Evolutionary conservation across 2,888 invertebrate genomes (phyloP), one percentile per base, ranked within the genome.

Genomic region (Marasmarcha lunaedactyla): DNA sequence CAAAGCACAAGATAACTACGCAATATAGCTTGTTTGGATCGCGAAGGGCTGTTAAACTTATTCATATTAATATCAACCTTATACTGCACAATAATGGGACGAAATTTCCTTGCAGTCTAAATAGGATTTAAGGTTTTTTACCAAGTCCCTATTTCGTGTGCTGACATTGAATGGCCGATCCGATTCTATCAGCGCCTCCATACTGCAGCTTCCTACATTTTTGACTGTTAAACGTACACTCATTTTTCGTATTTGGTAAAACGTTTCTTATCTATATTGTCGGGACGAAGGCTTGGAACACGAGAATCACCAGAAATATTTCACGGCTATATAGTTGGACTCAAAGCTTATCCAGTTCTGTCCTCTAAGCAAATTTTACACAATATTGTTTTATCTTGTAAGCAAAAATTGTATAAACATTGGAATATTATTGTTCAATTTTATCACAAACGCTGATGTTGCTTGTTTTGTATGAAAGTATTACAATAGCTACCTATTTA

Each of bases 161-260:
- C 60, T 64, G 66, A 63, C 67, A 54, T 53, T 52, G 56, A 63
- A 58, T 58, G 55, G 61, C 51, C 63, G 57, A 65, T 66, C 57
- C 55, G 52, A 64, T 69, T 63, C 61, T 63, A 67, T 70, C 67
- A 63, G 63, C 60, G 57, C 52, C 62, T 56, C 56, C 48, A 50
- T 48, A 51, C 46, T 42, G 48, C 50, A 43, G 48, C 43, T 42
- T 47, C 47, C 42, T 43, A 46, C 43, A 45, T 41, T 37, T 48
- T 48, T 48, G 42, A 48, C 50, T 48, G 46, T 42, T 35, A 39
- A 37, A 47, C 46, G 44, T 45, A 46, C 40, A 33, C 42, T 46
- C 33, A 44, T 52, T 57, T 50, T 54, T 51, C 42, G 43, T 42
- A 42, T 37, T 39, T 37, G 37, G 41, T 37, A 39, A 46, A 46